A percentile compares a stretch with the other conserved stretches of the same genome.
phyloP scores from a whole-genome alignment of 2,113 vertebrate species.

The Jacana jacana region DNA sequence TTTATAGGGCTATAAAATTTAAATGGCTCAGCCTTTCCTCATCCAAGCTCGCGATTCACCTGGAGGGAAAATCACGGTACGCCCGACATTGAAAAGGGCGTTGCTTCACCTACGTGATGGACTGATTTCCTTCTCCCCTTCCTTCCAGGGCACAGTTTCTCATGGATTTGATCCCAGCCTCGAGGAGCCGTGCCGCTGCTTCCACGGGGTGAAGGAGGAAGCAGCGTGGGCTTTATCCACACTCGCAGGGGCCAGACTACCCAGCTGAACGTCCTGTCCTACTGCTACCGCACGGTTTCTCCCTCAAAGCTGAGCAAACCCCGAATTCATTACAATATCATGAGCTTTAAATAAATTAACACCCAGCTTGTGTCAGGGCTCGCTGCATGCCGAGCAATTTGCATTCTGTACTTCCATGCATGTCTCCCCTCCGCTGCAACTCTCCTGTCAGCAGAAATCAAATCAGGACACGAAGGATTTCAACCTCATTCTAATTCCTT shows the following conservation, averaged over 20 bases:
- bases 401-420: background rate
- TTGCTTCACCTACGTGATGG: background rate
- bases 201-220: background rate
- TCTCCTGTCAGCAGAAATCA: background rate
- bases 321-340: constrained; percentile 12
- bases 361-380: constrained; percentile 33
- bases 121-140: background rate
- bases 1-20: constrained; percentile 16
- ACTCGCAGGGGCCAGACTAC: background rate
- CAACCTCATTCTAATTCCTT: constrained; percentile 14
- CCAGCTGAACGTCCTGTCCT: background rate
- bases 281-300: background rate
- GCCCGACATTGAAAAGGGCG: accelerated
- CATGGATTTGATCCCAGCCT: background rate
- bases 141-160: background rate
- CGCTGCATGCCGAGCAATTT: background rate
- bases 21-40: background rate
- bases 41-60: background rate
- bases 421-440: background rate
- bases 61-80: background rate
- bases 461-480: background rate
- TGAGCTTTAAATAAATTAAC: constrained; percentile 53
- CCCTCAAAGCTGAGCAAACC: constrained; percentile 17
- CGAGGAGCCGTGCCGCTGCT: background rate
- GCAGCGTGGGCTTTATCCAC: background rate